These are phyloP conservation scores for Cotesia congregata DNA, from an alignment of 2,888 invertebrate species.

Conservation along the genomic window DNA sequence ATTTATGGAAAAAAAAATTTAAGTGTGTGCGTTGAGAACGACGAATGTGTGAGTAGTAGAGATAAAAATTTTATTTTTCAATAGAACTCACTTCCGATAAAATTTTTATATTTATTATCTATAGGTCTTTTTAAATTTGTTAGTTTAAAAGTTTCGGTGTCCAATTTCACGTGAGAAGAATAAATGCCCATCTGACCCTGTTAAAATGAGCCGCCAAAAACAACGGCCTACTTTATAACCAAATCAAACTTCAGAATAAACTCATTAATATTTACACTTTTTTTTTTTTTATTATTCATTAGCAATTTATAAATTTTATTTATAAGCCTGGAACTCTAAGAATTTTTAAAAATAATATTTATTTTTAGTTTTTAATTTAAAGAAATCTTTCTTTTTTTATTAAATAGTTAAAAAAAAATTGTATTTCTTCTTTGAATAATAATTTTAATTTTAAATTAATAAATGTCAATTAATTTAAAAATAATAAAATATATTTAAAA, in stretches of 20 bases:
- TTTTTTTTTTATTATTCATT: background rate
- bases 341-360: too few species aligned
- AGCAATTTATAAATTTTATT: background rate
- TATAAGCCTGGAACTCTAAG: too few species aligned
- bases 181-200: constrained; percentile 28
- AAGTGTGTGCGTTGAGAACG: too few species aligned
- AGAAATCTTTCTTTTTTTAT: too few species aligned
- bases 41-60: too few species aligned
- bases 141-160: constrained; percentile 16
- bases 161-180: constrained; percentile 34
- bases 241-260: background rate
- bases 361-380: too few species aligned
- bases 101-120: background rate
- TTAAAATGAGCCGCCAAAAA: constrained; percentile 17
- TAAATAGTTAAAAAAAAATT: too few species aligned
- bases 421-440: too few species aligned
- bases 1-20: constrained; percentile 3
- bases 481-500: too few species aligned
- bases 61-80: too few species aligned
- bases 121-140: background rate
- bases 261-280: background rate
- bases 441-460: too few species aligned
- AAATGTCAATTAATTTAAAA: too few species aligned
- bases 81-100: constrained; percentile 6
- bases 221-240: background rate